phyloP scores from a whole-genome alignment of 1,140 invertebrate genomes.

The Caenorhabditis tropicalis region DNA sequence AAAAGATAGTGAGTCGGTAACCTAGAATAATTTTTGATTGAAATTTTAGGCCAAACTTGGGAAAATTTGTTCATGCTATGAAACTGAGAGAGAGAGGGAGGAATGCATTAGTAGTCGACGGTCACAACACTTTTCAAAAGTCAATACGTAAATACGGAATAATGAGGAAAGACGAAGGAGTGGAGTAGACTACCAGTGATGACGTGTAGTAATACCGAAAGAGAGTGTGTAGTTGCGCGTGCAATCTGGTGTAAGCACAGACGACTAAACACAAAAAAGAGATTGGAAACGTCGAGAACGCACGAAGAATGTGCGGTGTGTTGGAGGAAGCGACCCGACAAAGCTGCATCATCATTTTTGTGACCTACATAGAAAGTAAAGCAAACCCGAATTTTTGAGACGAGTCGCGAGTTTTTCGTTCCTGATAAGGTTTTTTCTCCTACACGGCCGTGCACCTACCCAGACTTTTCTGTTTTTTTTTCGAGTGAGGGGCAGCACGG shows the following conservation, averaged over 20 bases:
- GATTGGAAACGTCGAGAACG: slow-evolving; percentile 9
- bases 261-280: neutral
- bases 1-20: neutral
- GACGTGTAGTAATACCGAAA: slow-evolving; percentile 43
- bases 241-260: neutral
- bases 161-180: neutral
- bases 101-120: neutral
- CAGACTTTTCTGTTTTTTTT: neutral
- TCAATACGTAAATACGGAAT: neutral
- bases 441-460: neutral
- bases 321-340: neutral
- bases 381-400: neutral
- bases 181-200: neutral
- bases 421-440: slow-evolving; percentile 2
- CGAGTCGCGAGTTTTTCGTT: neutral
- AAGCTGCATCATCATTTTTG: slow-evolving; percentile 31
- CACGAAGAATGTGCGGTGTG: neutral
- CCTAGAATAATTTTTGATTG: neutral
- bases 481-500: slow-evolving; percentile 5
- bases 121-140: neutral
- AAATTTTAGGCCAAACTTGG: neutral
- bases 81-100: neutral
- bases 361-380: slow-evolving; percentile 39
- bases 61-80: too few species aligned
- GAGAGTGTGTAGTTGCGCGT: slow-evolving; percentile 38